Evolutionary conservation across 2,888 invertebrate genomes (phyloP).

Genomic region (Drosophila siamana): DNA sequence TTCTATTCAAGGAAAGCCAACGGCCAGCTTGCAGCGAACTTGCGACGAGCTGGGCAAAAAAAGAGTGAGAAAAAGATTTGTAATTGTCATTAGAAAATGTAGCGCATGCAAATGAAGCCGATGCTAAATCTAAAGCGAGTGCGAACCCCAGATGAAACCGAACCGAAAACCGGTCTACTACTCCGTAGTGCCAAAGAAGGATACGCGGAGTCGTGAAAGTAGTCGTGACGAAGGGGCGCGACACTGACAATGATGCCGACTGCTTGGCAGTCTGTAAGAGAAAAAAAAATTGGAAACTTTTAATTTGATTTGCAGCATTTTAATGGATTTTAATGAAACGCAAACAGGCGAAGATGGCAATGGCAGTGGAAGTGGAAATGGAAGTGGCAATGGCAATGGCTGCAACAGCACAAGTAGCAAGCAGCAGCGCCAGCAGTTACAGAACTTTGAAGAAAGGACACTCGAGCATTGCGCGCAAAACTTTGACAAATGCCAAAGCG

Average conservation of each 20-base stretch:
- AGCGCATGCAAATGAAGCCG: constrained; percentile 70
- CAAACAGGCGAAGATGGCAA: constrained; percentile 73
- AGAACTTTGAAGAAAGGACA: constrained; percentile 71
- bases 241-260: constrained; percentile 62
- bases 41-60: no score
- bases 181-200: constrained; percentile 13
- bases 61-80: constrained; percentile 52
- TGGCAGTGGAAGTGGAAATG: no score
- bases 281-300: constrained; percentile 72
- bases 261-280: constrained; percentile 40
- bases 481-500: constrained; percentile 82
- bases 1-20: constrained; percentile 36
- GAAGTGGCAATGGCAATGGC: neutral
- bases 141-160: neutral
- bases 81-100: constrained; percentile 73
- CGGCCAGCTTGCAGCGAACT: neutral
- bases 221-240: constrained; percentile 50
- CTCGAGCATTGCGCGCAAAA: constrained; percentile 59
- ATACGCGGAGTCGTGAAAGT: constrained; percentile 35
- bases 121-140: constrained; percentile 13
- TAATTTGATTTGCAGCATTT: constrained; percentile 83
- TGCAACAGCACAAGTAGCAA: neutral
- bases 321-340: constrained; percentile 82
- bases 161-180: constrained; percentile 3
- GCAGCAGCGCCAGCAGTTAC: constrained; percentile 19